These are phyloP conservation scores for Hirtodrosophila alboralis DNA, from an alignment of 2,888 invertebrate species.

Conservation along the genomic window DNA sequence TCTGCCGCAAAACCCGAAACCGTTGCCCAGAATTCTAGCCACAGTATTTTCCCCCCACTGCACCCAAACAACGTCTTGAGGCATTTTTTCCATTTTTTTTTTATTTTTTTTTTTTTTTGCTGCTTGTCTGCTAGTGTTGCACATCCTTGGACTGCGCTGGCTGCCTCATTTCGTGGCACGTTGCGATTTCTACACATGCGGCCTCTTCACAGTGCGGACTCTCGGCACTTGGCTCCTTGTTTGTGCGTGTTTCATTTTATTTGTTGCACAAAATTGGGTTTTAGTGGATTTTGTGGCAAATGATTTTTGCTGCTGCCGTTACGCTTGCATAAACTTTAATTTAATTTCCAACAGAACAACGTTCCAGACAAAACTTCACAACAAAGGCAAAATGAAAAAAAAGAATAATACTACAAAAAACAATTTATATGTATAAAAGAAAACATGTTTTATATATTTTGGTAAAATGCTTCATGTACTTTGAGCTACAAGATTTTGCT, in stretches of 20 bases:
- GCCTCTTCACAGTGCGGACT: slow-evolving; percentile 6
- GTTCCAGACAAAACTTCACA: slow-evolving; percentile 6
- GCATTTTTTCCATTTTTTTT: slow-evolving; percentile 9
- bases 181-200: slow-evolving; percentile 43
- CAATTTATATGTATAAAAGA: neutral
- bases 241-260: slow-evolving; percentile 73
- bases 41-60: slow-evolving; percentile 11
- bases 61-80: slow-evolving; percentile 39
- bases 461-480: slow-evolving; percentile 6
- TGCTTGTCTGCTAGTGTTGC: slow-evolving; percentile 23
- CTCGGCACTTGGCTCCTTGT: slow-evolving; percentile 33
- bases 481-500: slow-evolving; percentile 9
- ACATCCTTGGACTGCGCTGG: slow-evolving; percentile 30
- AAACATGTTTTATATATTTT: slow-evolving; percentile 15
- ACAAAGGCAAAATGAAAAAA: slow-evolving; percentile 2
- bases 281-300: slow-evolving; percentile 80
- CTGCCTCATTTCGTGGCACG: slow-evolving; percentile 17
- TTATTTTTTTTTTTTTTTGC: slow-evolving; percentile 3
- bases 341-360: slow-evolving; percentile 53
- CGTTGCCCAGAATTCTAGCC: slow-evolving; percentile 29
- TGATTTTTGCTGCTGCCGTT: slow-evolving; percentile 75
- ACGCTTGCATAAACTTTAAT: slow-evolving; percentile 80
- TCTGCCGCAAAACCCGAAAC: slow-evolving; percentile 36
- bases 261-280: slow-evolving; percentile 78
- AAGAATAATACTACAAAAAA: neutral